A percentile compares a stretch with the other conserved stretches of the same genome.
Conservation (phyloP, 2,888 invertebrate species). For the Choristoneura rosaceana region DNA sequence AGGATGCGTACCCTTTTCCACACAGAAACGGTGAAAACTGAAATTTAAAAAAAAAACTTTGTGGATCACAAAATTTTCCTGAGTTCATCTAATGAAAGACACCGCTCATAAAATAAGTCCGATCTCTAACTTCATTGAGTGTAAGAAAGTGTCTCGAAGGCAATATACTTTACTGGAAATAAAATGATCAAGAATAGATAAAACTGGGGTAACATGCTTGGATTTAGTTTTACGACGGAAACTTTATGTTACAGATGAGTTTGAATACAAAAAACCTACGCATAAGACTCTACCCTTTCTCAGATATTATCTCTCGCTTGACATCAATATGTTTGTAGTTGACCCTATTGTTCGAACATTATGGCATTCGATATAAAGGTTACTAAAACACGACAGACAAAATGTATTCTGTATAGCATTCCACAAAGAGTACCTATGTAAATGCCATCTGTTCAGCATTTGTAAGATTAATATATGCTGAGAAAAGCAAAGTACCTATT, state of each 20-base stretch:
- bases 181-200: constrained; percentile 37
- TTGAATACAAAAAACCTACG: constrained; percentile 39
- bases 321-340: constrained; percentile 34
- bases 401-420: constrained; percentile 21
- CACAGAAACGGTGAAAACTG: too few relatives aligned
- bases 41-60: neutral
- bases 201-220: constrained; percentile 26
- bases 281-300: constrained; percentile 27
- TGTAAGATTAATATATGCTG: neutral
- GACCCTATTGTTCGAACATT: constrained; percentile 40
- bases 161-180: constrained; percentile 21
- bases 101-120: constrained; percentile 9
- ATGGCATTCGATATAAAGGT: constrained; percentile 34
- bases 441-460: neutral
- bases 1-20: too few relatives aligned
- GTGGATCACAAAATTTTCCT: neutral
- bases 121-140: constrained; percentile 24
- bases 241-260: constrained; percentile 30
- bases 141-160: constrained; percentile 7
- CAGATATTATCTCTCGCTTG: constrained; percentile 35
- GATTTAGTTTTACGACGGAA: constrained; percentile 36
- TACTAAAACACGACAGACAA: constrained; percentile 27
- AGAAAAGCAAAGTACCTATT: too few relatives aligned
- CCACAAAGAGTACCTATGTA: neutral
- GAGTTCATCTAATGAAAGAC: constrained; percentile 7